A percentile compares a stretch with the other conserved stretches of the same genome.
Evolutionary conservation across 2,113 vertebrate genomes (phyloP).

Genomic region (human (Homo sapiens)): DNA sequence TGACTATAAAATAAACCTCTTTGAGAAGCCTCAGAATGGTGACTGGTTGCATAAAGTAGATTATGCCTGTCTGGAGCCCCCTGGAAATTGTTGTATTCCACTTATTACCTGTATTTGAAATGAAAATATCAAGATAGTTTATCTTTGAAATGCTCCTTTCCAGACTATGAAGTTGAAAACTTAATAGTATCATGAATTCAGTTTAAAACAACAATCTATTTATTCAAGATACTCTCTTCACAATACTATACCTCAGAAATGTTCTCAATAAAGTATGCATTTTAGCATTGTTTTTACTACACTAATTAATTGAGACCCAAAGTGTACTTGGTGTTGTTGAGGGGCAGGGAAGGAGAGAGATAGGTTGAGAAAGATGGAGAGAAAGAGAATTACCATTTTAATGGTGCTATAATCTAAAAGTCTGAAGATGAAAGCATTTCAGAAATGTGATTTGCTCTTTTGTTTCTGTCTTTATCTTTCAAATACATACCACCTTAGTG

Average conservation of each 20-base stretch:
- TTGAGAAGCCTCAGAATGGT: constrained; percentile 79
- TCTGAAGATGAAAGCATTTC: constrained; percentile 33
- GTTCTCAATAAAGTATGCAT: constrained; percentile 72
- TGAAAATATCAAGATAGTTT: constrained; percentile 87
- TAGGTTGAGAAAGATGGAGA: not conserved
- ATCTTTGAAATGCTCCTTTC: constrained; percentile 83
- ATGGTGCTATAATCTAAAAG: constrained; percentile 29
- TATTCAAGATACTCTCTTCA: constrained; percentile 74
- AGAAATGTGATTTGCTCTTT: constrained; percentile 42
- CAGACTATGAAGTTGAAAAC: constrained; percentile 77
- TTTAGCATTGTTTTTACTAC: constrained; percentile 31
- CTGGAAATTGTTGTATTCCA: constrained; percentile 83
- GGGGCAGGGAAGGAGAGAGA: not conserved
- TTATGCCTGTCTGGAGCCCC: constrained; percentile 81
- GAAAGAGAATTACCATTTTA: not conserved
- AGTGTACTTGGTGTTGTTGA: not conserved
- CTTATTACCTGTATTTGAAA: constrained; percentile 87
- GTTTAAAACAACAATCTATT: constrained; percentile 84
- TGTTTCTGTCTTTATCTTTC: constrained; percentile 53
- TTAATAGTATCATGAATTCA: constrained; percentile 85
- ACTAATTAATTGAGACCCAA: constrained; percentile 34
- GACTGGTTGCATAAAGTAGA: constrained; percentile 80
- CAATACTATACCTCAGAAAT: constrained; percentile 68
- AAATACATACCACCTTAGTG: not conserved
- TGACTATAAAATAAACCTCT: constrained; percentile 81